Evolutionary conservation across 2,888 invertebrate species (phyloP).

Genomic region (Idaea aversata): DNA sequence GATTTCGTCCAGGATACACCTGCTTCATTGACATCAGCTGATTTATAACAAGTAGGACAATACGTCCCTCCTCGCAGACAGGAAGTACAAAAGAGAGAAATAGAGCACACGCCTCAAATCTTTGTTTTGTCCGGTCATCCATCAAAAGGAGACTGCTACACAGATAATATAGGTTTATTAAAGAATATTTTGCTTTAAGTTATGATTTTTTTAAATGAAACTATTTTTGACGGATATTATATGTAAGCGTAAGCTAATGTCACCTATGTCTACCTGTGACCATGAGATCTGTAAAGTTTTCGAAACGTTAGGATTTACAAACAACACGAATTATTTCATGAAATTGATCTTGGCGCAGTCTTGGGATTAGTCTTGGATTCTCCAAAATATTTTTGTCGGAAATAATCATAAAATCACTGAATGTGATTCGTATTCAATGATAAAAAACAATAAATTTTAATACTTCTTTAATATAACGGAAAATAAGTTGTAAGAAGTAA

Average conservation of each 20-base stretch:
- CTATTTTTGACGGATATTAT: not conserved
- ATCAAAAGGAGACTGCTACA: constrained; percentile 38
- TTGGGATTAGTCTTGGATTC: too few relatives aligned
- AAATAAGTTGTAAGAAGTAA: constrained; percentile 49
- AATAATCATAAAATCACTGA: too few relatives aligned
- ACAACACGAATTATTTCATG: too few relatives aligned
- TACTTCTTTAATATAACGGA: constrained; percentile 29
- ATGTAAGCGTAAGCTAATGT: too few relatives aligned
- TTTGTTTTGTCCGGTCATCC: constrained; percentile 51
- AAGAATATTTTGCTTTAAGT: not conserved
- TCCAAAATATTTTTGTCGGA: too few relatives aligned
- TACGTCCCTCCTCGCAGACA: constrained; percentile 38
- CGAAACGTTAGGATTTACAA: too few relatives aligned
- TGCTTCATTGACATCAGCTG: constrained; percentile 58
- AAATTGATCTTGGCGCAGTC: too few relatives aligned
- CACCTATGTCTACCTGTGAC: too few relatives aligned
- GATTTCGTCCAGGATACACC: constrained; percentile 20
- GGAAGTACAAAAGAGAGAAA: constrained; percentile 46
- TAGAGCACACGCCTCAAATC: constrained; percentile 41
- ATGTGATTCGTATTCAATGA: too few relatives aligned
- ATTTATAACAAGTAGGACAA: constrained; percentile 67
- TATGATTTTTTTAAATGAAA: constrained; percentile 12
- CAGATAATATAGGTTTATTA: constrained; percentile 6
- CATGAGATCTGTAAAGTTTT: too few relatives aligned
- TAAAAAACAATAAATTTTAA: not conserved